These are phyloP conservation scores for Orientallactaga bullata DNA, from an alignment of 2,113 vertebrate genomes.

Conservation along the genomic window DNA sequence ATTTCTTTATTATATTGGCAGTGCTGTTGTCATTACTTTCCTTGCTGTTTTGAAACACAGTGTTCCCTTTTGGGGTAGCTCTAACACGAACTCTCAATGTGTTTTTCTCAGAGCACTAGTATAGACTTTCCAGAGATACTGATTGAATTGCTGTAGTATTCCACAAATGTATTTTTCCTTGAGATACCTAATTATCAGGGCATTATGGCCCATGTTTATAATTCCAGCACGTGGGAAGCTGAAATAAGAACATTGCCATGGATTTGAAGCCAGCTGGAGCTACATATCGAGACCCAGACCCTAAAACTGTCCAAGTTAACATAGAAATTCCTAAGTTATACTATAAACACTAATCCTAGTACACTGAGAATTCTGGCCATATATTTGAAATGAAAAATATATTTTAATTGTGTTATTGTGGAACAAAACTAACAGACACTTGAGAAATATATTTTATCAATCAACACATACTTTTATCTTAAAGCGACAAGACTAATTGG, in stretches of 20 bases:
- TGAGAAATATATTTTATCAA: background rate
- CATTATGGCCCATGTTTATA: background rate
- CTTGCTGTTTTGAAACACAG: background rate
- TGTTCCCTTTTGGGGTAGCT: background rate
- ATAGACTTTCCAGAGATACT: background rate
- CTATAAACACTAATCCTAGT: background rate
- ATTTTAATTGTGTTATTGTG: constrained; percentile 1
- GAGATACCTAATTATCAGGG: background rate
- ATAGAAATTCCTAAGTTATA: background rate
- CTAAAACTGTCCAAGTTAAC: background rate
- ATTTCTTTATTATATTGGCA: background rate
- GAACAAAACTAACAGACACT: background rate
- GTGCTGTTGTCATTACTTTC: background rate
- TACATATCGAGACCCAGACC: background rate
- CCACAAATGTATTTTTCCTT: background rate
- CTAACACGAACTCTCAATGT: background rate
- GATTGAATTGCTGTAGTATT: background rate
- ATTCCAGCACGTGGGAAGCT: background rate
- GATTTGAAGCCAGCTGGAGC: background rate
- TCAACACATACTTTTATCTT: background rate
- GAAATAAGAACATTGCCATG: background rate
- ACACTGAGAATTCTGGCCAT: background rate
- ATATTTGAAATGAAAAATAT: constrained; percentile 43
- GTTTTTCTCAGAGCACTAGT: background rate
- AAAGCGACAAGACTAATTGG: background rate